phyloP scores from a whole-genome alignment of 2,113 vertebrate species.

The Pyxicephalus adspersus region DNA sequence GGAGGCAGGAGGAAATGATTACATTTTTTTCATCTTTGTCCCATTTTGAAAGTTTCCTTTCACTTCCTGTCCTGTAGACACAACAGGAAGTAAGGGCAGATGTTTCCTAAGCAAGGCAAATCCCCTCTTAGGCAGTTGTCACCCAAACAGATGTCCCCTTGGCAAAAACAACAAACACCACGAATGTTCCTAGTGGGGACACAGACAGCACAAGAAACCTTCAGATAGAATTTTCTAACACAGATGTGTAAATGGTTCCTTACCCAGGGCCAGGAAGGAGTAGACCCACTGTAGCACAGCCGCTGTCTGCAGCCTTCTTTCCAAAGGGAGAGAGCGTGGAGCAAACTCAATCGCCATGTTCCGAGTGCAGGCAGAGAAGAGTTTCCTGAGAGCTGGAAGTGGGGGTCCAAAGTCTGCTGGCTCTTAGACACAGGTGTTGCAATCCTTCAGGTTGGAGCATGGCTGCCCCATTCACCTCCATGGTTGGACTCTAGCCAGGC shows the following conservation, averaged over 20 bases:
- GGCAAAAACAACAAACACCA: too few relatives aligned
- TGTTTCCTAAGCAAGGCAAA: too few relatives aligned
- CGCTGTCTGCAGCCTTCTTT: slow-evolving; percentile 79
- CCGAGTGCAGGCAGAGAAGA: background rate
- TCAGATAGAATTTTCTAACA: too few relatives aligned
- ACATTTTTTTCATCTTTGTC: too few relatives aligned
- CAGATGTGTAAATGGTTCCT: slow-evolving; percentile 46
- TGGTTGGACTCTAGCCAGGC: background rate
- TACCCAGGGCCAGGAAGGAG: slow-evolving; percentile 81
- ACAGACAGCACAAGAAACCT: too few relatives aligned
- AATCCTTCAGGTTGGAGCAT: background rate
- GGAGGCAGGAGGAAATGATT: too few relatives aligned
- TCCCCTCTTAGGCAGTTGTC: too few relatives aligned
- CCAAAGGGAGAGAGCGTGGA: slow-evolving; percentile 68
- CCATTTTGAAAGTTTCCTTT: too few relatives aligned
- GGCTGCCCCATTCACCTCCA: background rate
- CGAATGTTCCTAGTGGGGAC: too few relatives aligned
- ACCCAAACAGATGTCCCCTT: too few relatives aligned
- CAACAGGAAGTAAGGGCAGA: too few relatives aligned
- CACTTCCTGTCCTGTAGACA: too few relatives aligned
- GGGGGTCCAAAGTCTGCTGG: slow-evolving; percentile 67
- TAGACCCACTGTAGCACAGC: slow-evolving; percentile 78
- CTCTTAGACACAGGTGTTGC: slow-evolving; percentile 4
- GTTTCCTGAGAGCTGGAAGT: slow-evolving; percentile 23
- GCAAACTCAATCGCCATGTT: slow-evolving; percentile 81